Evolutionary conservation across 2,888 invertebrate genomes (phyloP).

Genomic region (Acrobasis suavella): DNA sequence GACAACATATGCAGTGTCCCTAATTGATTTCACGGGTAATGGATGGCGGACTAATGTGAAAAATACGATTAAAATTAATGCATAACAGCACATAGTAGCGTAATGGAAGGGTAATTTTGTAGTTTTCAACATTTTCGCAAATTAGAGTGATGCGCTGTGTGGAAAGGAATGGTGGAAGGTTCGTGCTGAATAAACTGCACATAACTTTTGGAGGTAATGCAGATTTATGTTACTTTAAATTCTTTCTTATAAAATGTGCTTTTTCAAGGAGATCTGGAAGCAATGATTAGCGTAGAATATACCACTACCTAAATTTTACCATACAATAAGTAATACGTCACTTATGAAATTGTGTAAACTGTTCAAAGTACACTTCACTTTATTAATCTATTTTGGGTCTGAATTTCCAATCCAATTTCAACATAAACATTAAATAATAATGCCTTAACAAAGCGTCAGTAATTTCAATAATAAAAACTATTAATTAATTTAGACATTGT

Average conservation of each 20-base stretch:
- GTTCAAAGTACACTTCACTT: no score
- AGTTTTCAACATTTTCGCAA: conserved; percentile 20
- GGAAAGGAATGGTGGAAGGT: conserved; percentile 4
- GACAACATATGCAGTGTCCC: conserved; percentile 27
- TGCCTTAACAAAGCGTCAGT: neutral
- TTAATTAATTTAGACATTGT: neutral
- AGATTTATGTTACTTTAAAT: neutral
- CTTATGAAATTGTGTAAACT: no score
- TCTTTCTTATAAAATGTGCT: no score
- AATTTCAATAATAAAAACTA: neutral
- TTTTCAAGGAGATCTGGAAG: no score
- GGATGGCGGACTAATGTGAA: conserved; percentile 50
- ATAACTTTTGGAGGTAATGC: conserved; percentile 5
- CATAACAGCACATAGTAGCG: neutral
- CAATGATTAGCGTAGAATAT: no score
- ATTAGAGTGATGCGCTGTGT: conserved; percentile 11
- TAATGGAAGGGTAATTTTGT: conserved; percentile 19
- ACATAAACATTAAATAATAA: no score
- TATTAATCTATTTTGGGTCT: no score
- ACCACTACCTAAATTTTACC: no score
- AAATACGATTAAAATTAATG: conserved; percentile 41
- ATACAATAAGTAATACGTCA: no score
- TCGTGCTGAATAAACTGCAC: neutral
- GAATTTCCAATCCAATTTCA: no score
- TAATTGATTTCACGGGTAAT: conserved; percentile 54